A percentile compares a stretch with the other conserved stretches of the same genome.
These are phyloP conservation scores for Diabrotica balteata DNA, from an alignment of 2,888 invertebrate species.

Conservation along the genomic window DNA sequence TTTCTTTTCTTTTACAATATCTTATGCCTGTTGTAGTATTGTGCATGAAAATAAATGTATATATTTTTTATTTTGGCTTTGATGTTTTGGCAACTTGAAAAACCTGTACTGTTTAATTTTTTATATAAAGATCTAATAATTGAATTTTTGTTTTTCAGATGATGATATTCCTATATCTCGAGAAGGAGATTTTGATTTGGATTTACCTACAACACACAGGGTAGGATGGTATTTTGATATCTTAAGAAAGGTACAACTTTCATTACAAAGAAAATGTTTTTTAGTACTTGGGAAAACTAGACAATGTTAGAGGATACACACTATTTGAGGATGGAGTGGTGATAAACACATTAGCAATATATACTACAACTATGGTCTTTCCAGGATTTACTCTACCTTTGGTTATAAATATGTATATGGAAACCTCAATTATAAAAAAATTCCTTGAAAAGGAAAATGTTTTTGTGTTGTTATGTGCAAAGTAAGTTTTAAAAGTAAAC, in stretches of 20 bases:
- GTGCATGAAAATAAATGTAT: too few species aligned
- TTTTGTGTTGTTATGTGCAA: slow-evolving; percentile 69
- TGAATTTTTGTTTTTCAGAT: slow-evolving; percentile 29
- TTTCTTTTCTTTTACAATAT: too few species aligned
- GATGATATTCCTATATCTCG: slow-evolving; percentile 43
- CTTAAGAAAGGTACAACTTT: too few species aligned
- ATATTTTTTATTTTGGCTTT: too few species aligned
- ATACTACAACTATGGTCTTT: slow-evolving; percentile 68
- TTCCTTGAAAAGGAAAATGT: slow-evolving; percentile 68
- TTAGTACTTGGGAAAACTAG: slow-evolving; percentile 57
- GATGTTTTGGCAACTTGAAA: too few species aligned
- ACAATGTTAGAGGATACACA: slow-evolving; percentile 57
- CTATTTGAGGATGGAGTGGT: slow-evolving; percentile 56
- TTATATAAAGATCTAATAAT: too few species aligned
- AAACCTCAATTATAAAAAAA: slow-evolving; percentile 66
- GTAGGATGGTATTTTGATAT: slow-evolving; percentile 39
- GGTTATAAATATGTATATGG: slow-evolving; percentile 63
- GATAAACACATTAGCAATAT: slow-evolving; percentile 53
- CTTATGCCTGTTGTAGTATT: too few species aligned
- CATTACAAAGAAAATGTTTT: slow-evolving; percentile 22
- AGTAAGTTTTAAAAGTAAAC: slow-evolving; percentile 51
- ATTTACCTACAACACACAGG: slow-evolving; percentile 56
- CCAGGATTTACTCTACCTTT: slow-evolving; percentile 84
- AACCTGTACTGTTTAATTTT: too few species aligned
- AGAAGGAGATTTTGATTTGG: slow-evolving; percentile 54